These are phyloP conservation scores for Donacobius atricapilla DNA, from an alignment of 2,113 vertebrate genomes.

Conservation along the genomic window DNA sequence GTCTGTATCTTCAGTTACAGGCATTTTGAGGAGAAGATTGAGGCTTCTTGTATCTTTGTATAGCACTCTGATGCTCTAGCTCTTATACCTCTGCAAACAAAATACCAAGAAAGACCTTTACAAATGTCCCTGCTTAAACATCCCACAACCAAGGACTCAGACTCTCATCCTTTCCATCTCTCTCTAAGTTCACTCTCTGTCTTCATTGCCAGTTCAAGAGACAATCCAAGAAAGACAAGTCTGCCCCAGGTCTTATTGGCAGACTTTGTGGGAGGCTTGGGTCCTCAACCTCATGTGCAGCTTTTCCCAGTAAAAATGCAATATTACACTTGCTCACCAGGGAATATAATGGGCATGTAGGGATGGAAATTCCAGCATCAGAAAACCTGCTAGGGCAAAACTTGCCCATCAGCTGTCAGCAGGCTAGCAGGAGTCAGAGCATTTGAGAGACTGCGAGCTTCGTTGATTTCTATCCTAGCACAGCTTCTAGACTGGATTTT, in stretches of 20 bases:
- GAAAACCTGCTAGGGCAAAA: background rate
- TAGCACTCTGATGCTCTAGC: background rate
- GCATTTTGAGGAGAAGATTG: background rate
- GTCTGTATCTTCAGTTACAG: background rate
- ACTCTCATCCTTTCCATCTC: background rate
- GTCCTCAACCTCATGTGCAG: background rate
- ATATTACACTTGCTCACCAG: background rate
- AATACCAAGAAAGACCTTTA: background rate
- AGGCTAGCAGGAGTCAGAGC: background rate
- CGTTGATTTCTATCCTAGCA: background rate
- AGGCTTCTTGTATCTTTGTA: background rate
- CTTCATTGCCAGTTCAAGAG: background rate
- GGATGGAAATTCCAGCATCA: background rate
- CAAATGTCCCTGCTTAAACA: background rate
- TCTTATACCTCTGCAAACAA: background rate
- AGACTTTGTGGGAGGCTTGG: background rate
- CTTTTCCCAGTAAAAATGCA: background rate
- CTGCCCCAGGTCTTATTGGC: background rate
- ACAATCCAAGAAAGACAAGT: background rate
- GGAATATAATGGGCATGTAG: background rate
- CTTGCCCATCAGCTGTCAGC: background rate
- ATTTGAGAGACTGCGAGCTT: background rate
- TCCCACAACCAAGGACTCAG: rapidly evolving
- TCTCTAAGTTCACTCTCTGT: background rate
- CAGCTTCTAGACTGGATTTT: background rate